Evolutionary conservation across 2,888 invertebrate species (phyloP).

Genomic region (Ectropis crepuscularia): DNA sequence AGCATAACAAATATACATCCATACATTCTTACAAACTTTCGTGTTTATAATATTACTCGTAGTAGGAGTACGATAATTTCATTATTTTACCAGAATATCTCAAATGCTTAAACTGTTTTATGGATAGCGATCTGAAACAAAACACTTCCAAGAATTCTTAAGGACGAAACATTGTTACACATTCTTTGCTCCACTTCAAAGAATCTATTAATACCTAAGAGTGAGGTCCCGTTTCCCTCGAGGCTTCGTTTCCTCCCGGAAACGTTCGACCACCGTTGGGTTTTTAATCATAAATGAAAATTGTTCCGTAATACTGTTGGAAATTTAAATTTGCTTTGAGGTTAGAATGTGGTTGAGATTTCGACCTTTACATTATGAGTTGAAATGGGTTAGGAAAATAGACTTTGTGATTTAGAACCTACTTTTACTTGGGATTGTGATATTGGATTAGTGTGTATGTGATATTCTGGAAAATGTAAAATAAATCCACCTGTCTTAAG

Average conservation of each 20-base stretch:
- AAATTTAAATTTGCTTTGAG: constrained; percentile 38
- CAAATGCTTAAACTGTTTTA: neutral
- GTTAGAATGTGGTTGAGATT: constrained; percentile 25
- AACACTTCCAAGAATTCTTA: constrained; percentile 9
- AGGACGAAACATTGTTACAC: constrained; percentile 20
- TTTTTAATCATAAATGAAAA: constrained; percentile 72
- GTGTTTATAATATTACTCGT: no score
- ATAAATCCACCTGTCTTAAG: no score
- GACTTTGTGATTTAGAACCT: neutral
- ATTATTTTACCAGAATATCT: no score
- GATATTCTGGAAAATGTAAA: no score
- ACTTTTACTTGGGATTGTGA: neutral
- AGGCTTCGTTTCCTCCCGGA: constrained; percentile 67
- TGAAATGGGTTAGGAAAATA: constrained; percentile 9
- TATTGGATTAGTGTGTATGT: neutral
- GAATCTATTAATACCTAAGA: constrained; percentile 38
- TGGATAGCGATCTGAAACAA: neutral
- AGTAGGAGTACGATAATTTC: no score
- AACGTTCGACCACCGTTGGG: constrained; percentile 59
- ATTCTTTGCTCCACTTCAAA: constrained; percentile 26
- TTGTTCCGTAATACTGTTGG: constrained; percentile 48
- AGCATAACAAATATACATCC: no score
- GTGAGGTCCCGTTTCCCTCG: constrained; percentile 60
- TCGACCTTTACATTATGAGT: constrained; percentile 20
- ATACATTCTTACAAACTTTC: no score